phyloP scores from a whole-genome alignment of 2,113 vertebrate species.

The Phaethornis superciliosus region DNA sequence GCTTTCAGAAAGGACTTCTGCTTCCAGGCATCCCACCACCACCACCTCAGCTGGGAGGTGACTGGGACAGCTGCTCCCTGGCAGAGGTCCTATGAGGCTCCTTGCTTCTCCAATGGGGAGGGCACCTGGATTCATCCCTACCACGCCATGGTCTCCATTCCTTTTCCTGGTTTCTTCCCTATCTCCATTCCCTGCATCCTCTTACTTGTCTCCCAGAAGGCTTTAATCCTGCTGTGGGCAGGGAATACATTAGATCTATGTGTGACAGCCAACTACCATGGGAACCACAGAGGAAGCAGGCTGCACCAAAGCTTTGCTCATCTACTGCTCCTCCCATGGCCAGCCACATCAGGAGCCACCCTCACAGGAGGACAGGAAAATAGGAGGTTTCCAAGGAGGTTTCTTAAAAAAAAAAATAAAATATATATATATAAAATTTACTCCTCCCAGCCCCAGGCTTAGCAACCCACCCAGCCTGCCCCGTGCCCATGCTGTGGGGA shows the following conservation, averaged over 20 bases:
- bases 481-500: neutral
- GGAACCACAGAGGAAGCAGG: constrained; percentile 31
- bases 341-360: neutral
- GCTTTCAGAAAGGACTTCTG: neutral
- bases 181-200: neutral
- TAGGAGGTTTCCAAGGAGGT: neutral
- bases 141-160: neutral
- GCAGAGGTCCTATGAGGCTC: neutral
- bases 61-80: neutral
- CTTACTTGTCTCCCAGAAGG: constrained; percentile 9
- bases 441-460: neutral
- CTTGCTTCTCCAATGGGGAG: accelerated
- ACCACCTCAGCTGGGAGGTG: accelerated
- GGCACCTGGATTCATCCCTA: neutral
- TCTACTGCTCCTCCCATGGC: constrained; percentile 30
- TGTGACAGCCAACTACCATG: constrained; percentile 59
- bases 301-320: neutral
- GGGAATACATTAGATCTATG: neutral
- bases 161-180: neutral
- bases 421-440: no score
- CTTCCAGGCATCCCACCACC: neutral
- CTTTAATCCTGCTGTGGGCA: constrained; percentile 46
- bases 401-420: neutral
- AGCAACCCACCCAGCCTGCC: neutral
- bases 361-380: neutral